Base-by-base conservation (phyloP, 2,113 vertebrate genomes). In the Mellivora capensis region DNA sequence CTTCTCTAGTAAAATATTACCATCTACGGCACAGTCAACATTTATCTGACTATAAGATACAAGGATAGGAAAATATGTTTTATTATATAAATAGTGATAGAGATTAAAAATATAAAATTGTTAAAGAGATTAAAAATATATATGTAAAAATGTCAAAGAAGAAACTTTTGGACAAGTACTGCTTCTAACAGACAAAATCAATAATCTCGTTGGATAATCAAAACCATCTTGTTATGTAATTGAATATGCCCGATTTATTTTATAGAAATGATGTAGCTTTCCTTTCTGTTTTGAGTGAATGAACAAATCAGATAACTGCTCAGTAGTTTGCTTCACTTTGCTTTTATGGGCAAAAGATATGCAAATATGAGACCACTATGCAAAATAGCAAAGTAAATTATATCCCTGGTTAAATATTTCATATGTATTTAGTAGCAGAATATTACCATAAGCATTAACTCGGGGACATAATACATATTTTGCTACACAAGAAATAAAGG, bases 251-350 rank as follows among this genome's bases (percentile, higher is more conserved):
- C 67, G 5, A 27, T 72, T 91, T 71, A 71, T 34, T 87, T 92
- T 39, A 37, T 76, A 47, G 37, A 37, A 76, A 85, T 74, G 90
- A 29, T 34, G 1, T 39, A 47, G 2, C 4, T 39, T 57, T 1
- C 52, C n/a, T 69, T 97, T 62, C 42, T 47, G 7, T 77, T 94
- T 64, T 94, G 44, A 96, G 80, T 54, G 44, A 93, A 89, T 54
- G 52, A 77, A 23, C 13, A 96, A 72, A 83, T 69, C 34, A 86
- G 20, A 82, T 80, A 87, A 76, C 84, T 90, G 59, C 39, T 44
- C 54, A 0, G 44, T 83, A 47, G n/a, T 92, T 95, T 92, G 31
- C 61, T 97, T 91, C 42, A 67, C 18, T 97, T 94, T 94, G 82
- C 23, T 61, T 49, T 37, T 77, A 77, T 3, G 82, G 44, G 25